Evolutionary conservation across 2,888 invertebrate genomes (phyloP), one percentile per base, ranked within the genome.

Genomic region (Aradus depressus): DNA sequence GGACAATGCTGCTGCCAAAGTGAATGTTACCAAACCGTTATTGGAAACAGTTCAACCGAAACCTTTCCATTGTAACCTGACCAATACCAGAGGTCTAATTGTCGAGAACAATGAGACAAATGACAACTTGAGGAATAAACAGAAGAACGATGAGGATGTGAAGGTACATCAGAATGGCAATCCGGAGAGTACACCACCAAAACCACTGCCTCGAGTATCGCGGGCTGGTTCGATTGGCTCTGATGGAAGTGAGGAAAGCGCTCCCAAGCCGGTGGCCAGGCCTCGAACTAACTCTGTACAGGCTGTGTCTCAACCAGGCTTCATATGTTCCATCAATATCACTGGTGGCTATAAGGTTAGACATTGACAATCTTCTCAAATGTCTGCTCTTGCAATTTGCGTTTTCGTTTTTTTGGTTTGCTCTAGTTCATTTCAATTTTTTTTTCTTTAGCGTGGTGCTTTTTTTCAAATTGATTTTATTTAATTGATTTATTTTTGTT

Each of bases 161-260:
- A 37, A 50, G 48, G 61, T 56, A 39, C 62, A 66, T 50, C 67
- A 68, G 50, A 69, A 70, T 55, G 66, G 66, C 1, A 55, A 55
- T 31, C 34, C 32, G 32, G 44, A 37, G 8, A 32, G 21, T 1
- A 47, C 79, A 41, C 80, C 82, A 2, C 87, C 87, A 0, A 87
- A 86, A 65, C 87, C 88, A 12, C 70, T 87, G 69, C 87, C 88
- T 1, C 74, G 87, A 61, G 80, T 83, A 0, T 85, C 79, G 38
- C 72, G 80, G 61, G 74, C 79, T 35, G 76, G 77, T 62, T 80
- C 86, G 12, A 75, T 87, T 51, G 81, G 83, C 1, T 86, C 86
- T 62, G 51, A 44, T 37, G 32, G 28, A 14, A 28, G 43, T n/a
- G 74, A 74, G 8, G 75, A 77, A 25, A 76, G 76, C 21, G 64